Evolutionary conservation across 1,140 invertebrate species (phyloP), one percentile per base, ranked within the genome.

Genomic region (Coenobita brevimanus): DNA sequence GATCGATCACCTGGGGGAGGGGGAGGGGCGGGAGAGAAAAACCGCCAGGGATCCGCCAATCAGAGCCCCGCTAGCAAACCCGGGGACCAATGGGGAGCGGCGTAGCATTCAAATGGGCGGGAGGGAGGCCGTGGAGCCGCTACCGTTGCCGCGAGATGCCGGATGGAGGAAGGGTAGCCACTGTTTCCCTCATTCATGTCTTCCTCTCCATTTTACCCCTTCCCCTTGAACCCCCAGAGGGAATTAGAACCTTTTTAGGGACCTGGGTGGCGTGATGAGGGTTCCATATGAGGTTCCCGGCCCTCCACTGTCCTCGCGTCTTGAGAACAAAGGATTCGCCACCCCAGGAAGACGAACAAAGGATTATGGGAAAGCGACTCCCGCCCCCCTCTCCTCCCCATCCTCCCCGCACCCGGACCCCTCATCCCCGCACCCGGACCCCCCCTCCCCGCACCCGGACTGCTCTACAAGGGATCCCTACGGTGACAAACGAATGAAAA

Each of bases 401-500:
- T 57, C 54, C 54, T 57, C 54, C 54, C n/a, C n/a, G n/a, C n/a
- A n/a, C n/a, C n/a, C n/a, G n/a, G n/a, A n/a, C 36, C 36, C 6
- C 27, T 8, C 13, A 15, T 41, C 30, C 43, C 73, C n/a, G n/a
- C n/a, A n/a, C 17, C 73, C 33, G 8, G 15, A 1, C 17, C 73
- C 33, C 38, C 27, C 67, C 67, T 30, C 17, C 67, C 30, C 17
- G 21, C 15, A 15, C 17, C 67, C 17, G 21, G 17, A 71, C 17
- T 38, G n/a, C 17, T 64, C 27, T 13, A 33, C 21, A 17, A 54
- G 60, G 38, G 80, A 67, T 67, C 38, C 80, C 27, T 17, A 43
- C 80, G 24, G 46, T 82, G 80, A 82, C 80, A 82, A 67, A 82
- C 80, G 80, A 41, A 82, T 82, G 80, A 69, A 82, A 82, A 82